Evolutionary conservation across 2,113 vertebrate species (phyloP).

Genomic region (Cisticola juncidis): DNA sequence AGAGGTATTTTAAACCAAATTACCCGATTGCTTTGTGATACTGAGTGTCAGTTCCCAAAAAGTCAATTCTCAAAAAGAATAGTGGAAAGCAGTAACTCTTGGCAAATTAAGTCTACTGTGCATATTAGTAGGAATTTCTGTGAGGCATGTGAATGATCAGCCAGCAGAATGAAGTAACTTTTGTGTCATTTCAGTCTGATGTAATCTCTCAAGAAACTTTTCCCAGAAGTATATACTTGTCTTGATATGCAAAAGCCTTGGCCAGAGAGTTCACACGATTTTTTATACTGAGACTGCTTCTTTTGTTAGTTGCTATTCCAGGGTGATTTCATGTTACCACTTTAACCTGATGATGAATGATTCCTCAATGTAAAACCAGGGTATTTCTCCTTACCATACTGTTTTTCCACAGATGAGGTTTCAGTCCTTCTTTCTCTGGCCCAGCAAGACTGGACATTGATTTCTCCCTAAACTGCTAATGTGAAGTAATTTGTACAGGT

Average conservation of each 20-base stretch:
- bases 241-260: slow-evolving; percentile 7
- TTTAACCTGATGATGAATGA: slow-evolving; percentile 13
- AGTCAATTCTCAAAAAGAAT: background rate
- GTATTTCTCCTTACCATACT: background rate
- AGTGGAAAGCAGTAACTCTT: background rate
- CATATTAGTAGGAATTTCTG: slow-evolving; percentile 77
- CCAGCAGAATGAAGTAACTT: slow-evolving; percentile 83
- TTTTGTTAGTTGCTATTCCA: slow-evolving; percentile 23
- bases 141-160: slow-evolving; percentile 82
- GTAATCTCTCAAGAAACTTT: slow-evolving; percentile 82
- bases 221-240: slow-evolving; percentile 55
- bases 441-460: background rate
- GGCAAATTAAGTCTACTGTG: slow-evolving; percentile 78
- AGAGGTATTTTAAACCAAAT: background rate
- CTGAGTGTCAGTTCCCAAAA: background rate
- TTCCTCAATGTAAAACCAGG: background rate
- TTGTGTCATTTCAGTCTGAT: slow-evolving; percentile 81
- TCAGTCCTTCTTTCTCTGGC: background rate
- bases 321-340: background rate
- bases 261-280: slow-evolving; percentile 2
- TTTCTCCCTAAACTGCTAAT: background rate
- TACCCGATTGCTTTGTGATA: background rate
- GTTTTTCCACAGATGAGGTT: background rate
- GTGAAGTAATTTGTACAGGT: background rate
- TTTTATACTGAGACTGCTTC: background rate